Percentiles rank a stretch among this genome's conserved stretches.
Evolutionary conservation across 2,888 invertebrate species (phyloP).

Genomic region (Tromatobia lineatoria): DNA sequence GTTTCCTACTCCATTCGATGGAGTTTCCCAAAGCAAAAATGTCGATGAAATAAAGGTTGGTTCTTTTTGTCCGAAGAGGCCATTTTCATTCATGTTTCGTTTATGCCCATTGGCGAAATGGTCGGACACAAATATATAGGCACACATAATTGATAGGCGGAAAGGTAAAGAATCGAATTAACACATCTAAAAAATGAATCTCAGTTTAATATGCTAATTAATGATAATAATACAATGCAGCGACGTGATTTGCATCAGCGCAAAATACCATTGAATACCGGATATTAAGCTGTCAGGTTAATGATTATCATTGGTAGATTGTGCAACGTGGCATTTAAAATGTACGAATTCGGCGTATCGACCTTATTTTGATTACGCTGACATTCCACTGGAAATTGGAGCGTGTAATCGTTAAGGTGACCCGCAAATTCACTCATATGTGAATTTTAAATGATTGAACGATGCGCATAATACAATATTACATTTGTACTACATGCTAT

Average conservation of each 20-base stretch:
- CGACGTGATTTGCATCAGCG: constrained; percentile 19
- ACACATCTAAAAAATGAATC: constrained; percentile 19
- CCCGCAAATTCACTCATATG: neutral
- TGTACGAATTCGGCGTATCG: neutral
- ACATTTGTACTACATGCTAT: constrained; percentile 48
- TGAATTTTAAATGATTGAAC: constrained; percentile 24
- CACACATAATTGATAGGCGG: neutral
- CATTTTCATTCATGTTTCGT: constrained; percentile 18
- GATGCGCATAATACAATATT: constrained; percentile 21
- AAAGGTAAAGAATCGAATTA: neutral
- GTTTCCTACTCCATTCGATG: constrained; percentile 11
- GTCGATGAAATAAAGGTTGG: constrained; percentile 10
- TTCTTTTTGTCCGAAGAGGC: constrained; percentile 23
- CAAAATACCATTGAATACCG: neutral
- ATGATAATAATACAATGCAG: constrained; percentile 47
- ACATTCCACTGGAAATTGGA: constrained; percentile 21
- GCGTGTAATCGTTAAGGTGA: constrained; percentile 5
- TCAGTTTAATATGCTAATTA: constrained; percentile 49
- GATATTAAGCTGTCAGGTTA: neutral
- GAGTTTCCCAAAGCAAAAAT: constrained; percentile 5
- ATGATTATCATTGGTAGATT: neutral
- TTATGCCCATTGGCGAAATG: neutral
- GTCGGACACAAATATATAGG: neutral
- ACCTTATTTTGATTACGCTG: constrained; percentile 14
- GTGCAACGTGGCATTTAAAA: constrained; percentile 15